Conservation (phyloP, 1,140 invertebrate genomes). For the Drosophila truncata region DNA sequence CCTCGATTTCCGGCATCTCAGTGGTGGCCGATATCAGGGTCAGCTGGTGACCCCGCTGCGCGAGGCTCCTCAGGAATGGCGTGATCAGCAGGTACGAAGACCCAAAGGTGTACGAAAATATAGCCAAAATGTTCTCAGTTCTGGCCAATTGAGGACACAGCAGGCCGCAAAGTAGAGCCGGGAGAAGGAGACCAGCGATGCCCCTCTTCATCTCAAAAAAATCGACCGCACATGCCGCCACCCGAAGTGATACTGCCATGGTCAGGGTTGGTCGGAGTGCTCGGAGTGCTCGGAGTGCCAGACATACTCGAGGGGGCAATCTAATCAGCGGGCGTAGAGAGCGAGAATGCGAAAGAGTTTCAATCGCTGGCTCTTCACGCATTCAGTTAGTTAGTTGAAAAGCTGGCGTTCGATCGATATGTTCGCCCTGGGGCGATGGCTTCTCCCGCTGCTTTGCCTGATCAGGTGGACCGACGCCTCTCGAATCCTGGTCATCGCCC, state of each 20-base stretch:
- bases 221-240: conserved; percentile 53
- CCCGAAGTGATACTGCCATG: conserved; percentile 22
- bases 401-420: conserved; percentile 1
- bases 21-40: conserved; percentile 46
- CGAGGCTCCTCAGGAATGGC: conserved; percentile 44
- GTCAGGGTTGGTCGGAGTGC: background rate
- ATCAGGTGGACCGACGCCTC: background rate
- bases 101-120: conserved; percentile 47
- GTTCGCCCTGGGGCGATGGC: conserved; percentile 8
- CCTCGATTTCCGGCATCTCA: conserved; percentile 45
- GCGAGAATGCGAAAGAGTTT: conserved; percentile 3
- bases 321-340: conserved; percentile 27
- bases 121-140: conserved; percentile 60
- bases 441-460: conserved; percentile 1
- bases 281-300: background rate
- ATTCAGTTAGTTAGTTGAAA: background rate
- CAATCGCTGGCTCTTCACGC: conserved; percentile 2
- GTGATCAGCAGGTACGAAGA: conserved; percentile 45
- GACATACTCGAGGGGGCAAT: conserved; percentile 6
- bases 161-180: conserved; percentile 5
- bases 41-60: conserved; percentile 48
- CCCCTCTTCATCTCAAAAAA: conserved; percentile 9
- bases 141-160: conserved; percentile 8
- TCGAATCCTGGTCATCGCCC: conserved; percentile 44
- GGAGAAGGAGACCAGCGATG: conserved; percentile 26